These are phyloP conservation scores for Triplophysa dalaica DNA, from an alignment of 2,113 vertebrate genomes.

Conservation along the genomic window DNA sequence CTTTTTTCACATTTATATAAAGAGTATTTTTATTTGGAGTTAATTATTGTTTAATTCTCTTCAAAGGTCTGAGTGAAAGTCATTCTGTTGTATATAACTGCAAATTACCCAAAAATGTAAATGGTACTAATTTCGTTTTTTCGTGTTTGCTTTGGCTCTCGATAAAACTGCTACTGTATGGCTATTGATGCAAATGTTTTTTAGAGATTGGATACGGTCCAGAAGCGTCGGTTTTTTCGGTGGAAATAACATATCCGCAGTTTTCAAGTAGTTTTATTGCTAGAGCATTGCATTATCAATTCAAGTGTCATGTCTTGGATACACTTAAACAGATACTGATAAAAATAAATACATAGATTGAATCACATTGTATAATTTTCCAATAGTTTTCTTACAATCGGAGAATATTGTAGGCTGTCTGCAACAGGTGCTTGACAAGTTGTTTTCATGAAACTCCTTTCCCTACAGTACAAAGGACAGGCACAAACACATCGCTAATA, in stretches of 20 bases:
- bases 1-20: background rate
- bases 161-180: conserved; percentile 4
- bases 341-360: background rate
- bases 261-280: too few species aligned
- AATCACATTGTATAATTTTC: background rate
- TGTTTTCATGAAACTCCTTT: background rate
- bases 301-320: too few species aligned
- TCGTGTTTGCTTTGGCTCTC: conserved; percentile 27
- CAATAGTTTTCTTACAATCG: background rate
- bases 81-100: conserved; percentile 12
- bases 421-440: background rate
- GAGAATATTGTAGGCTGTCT: background rate
- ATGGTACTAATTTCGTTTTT: conserved; percentile 30
- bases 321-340: too few species aligned
- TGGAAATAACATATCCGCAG: too few species aligned
- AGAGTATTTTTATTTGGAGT: background rate
- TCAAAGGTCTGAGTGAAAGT: conserved; percentile 40
- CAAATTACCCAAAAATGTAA: conserved; percentile 38
- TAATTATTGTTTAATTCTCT: background rate
- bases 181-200: conserved; percentile 29
- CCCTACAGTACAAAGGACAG: background rate
- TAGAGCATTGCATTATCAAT: too few species aligned
- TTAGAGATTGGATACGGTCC: conserved; percentile 17
- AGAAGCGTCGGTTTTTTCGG: too few species aligned
- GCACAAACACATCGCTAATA: background rate